These are phyloP conservation scores for Drosophila neutralis DNA, from an alignment of 2,888 invertebrate species.

Conservation along the genomic window DNA sequence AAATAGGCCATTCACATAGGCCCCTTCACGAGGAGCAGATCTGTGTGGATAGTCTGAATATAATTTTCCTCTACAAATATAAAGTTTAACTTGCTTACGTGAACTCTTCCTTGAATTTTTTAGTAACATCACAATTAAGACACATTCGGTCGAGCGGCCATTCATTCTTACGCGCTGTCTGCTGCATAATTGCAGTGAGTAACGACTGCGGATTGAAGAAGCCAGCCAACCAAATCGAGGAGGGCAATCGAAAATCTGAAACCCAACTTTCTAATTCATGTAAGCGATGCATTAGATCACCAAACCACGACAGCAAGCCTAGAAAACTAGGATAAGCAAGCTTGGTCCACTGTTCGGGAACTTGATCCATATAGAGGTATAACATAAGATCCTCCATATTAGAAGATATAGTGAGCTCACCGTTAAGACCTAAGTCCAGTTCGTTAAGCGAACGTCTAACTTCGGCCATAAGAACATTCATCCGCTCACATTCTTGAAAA, in stretches of 20 bases:
- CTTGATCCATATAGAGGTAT: slow-evolving; percentile 93
- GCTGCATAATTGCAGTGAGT: slow-evolving; percentile 98
- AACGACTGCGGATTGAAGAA: slow-evolving; percentile 99
- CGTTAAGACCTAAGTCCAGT: slow-evolving; percentile 95
- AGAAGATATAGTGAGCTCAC: slow-evolving; percentile 95
- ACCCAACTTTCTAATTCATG: slow-evolving; percentile 95
- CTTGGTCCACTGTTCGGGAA: slow-evolving; percentile 94
- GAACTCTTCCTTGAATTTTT: slow-evolving; percentile 93
- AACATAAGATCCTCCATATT: slow-evolving; percentile 96
- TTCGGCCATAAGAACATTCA: slow-evolving; percentile 94
- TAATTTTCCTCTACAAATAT: not conserved
- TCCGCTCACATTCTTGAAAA: slow-evolving; percentile 96
- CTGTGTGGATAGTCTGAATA: slow-evolving; percentile 82
- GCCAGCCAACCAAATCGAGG: slow-evolving; percentile 96
- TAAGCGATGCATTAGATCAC: slow-evolving; percentile 92
- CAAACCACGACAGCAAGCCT: slow-evolving; percentile 94
- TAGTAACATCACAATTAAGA: slow-evolving; percentile 96
- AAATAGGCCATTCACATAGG: slow-evolving; percentile 94
- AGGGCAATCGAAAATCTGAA: slow-evolving; percentile 93
- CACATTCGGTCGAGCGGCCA: slow-evolving; percentile 99
- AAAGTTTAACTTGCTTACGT: slow-evolving; percentile 85
- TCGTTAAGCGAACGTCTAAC: slow-evolving; percentile 93
- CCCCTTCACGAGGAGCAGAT: slow-evolving; percentile 94
- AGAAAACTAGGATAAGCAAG: slow-evolving; percentile 95
- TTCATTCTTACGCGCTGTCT: slow-evolving; percentile 97